phyloP scores from a whole-genome alignment of 1,140 invertebrate species.

The Atta cephalotes region DNA sequence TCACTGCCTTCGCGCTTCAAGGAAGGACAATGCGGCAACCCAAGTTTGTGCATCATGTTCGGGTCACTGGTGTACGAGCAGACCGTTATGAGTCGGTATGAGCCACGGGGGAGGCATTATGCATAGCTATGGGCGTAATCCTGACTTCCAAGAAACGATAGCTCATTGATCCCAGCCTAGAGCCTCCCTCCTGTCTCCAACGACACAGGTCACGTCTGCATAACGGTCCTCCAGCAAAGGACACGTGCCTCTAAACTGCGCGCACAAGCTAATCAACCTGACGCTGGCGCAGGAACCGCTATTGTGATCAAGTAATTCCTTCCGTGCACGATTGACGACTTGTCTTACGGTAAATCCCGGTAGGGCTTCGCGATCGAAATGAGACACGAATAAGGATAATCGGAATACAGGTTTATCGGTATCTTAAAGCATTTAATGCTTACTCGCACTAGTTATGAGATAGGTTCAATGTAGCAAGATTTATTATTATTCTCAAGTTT shows the following conservation, averaged over 20 bases:
- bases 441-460: background rate
- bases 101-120: slow-evolving; percentile 66
- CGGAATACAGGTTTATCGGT: background rate
- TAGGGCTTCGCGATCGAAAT: background rate
- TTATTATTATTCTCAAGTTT: slow-evolving; percentile 8
- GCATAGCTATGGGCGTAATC: slow-evolving; percentile 74
- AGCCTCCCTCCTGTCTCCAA: slow-evolving; percentile 29
- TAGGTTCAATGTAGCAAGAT: background rate
- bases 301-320: slow-evolving; percentile 62
- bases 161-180: slow-evolving; percentile 71
- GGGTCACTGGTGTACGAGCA: slow-evolving; percentile 70
- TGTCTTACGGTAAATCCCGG: slow-evolving; percentile 33
- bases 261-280: slow-evolving; percentile 70
- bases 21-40: slow-evolving; percentile 57
- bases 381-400: slow-evolving; percentile 24
- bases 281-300: slow-evolving; percentile 59
- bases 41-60: slow-evolving; percentile 63
- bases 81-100: slow-evolving; percentile 73
- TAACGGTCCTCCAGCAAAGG: slow-evolving; percentile 72
- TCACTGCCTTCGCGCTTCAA: slow-evolving; percentile 10
- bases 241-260: slow-evolving; percentile 72
- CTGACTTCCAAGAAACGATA: slow-evolving; percentile 75
- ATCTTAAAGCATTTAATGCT: background rate
- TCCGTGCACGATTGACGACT: slow-evolving; percentile 26
- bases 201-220: slow-evolving; percentile 74